Conservation (phyloP, 2,888 invertebrate species). For the Ichneumon xanthorius region DNA sequence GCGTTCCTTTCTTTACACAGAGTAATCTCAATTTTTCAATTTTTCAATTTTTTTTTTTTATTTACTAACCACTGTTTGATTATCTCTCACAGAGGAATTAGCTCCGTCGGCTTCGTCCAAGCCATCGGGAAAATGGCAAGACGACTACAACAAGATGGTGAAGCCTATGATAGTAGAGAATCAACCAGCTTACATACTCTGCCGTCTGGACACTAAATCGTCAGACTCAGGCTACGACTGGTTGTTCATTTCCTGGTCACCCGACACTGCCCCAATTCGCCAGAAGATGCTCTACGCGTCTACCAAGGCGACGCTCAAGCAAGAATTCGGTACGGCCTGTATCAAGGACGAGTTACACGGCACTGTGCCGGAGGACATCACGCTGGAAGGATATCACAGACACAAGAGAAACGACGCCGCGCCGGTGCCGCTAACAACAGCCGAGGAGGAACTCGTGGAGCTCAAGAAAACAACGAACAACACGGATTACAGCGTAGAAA, state of each 20-base stretch:
- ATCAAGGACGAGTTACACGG: slow-evolving; percentile 98
- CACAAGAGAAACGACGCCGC: slow-evolving; percentile 92
- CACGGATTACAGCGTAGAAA: slow-evolving; percentile 92
- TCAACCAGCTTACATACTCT: slow-evolving; percentile 95
- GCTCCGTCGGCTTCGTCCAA: slow-evolving; percentile 88
- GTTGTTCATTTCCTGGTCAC: slow-evolving; percentile 97
- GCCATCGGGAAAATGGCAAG: slow-evolving; percentile 92
- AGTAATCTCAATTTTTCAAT: neutral
- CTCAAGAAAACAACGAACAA: slow-evolving; percentile 89
- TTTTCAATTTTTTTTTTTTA: slow-evolving; percentile 67
- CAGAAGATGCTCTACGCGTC: slow-evolving; percentile 99
- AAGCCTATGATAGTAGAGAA: slow-evolving; percentile 90
- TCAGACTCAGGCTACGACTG: slow-evolving; percentile 94
- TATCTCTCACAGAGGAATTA: slow-evolving; percentile 89
- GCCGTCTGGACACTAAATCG: slow-evolving; percentile 91
- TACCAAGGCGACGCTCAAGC: slow-evolving; percentile 98
- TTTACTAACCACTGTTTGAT: slow-evolving; percentile 65
- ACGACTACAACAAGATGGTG: slow-evolving; percentile 93
- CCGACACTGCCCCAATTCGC: slow-evolving; percentile 95
- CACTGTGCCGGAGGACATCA: slow-evolving; percentile 93
- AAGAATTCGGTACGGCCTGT: slow-evolving; percentile 97
- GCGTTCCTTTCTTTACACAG: neutral
- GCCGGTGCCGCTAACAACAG: slow-evolving; percentile 95
- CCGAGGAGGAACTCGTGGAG: slow-evolving; percentile 94
- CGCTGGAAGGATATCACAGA: slow-evolving; percentile 92